phyloP scores from a whole-genome alignment of 2,113 vertebrate genomes.

The Pimephales promelas region DNA sequence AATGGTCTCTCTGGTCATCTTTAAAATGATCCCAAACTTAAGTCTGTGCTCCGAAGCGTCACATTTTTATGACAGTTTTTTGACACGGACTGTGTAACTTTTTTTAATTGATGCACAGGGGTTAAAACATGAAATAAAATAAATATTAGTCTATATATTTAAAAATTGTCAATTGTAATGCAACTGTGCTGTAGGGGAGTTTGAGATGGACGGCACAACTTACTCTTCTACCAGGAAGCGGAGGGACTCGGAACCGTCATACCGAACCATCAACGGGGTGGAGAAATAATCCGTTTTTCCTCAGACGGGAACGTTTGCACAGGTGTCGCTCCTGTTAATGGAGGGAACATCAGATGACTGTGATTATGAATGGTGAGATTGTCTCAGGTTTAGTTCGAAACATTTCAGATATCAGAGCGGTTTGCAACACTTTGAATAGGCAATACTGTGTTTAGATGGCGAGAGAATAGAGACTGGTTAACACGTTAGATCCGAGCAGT shows the following conservation, averaged over 20 bases:
- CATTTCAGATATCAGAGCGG: neutral
- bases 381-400: conserved; percentile 13
- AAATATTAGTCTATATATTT: no score
- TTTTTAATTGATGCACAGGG: no score
- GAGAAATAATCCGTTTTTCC: conserved; percentile 53
- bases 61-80: no score
- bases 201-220: conserved; percentile 45
- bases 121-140: no score
- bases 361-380: conserved; percentile 52
- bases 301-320: conserved; percentile 27
- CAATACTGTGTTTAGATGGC: conserved; percentile 3
- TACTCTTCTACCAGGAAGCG: conserved; percentile 59
- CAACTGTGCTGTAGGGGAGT: conserved; percentile 60
- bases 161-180: conserved; percentile 32
- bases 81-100: no score
- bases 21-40: no score
- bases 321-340: conserved; percentile 17
- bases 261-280: conserved; percentile 66
- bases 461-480: neutral
- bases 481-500: conserved; percentile 6
- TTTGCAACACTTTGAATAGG: neutral
- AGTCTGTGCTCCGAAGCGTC: no score
- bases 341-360: conserved; percentile 51
- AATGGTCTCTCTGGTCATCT: no score
- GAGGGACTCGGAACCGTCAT: conserved; percentile 47